phyloP scores from a whole-genome alignment of 2,888 invertebrate species.

The Lasioglossum zephyrum region DNA sequence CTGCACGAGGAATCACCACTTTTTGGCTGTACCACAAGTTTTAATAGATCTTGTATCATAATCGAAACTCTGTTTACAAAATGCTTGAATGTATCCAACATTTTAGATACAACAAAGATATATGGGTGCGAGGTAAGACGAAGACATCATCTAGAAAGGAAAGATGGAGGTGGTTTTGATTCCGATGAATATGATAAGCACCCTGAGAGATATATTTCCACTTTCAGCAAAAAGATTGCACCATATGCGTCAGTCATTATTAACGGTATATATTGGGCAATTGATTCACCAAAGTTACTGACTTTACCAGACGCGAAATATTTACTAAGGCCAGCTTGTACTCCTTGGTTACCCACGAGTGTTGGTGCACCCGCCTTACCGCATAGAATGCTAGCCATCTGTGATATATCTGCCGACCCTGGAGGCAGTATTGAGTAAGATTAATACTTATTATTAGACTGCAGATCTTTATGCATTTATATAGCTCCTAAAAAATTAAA shows the following conservation, averaged over 20 bases:
- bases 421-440: slow-evolving; percentile 95
- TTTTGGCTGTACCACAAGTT: background rate
- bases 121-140: slow-evolving; percentile 98
- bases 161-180: slow-evolving; percentile 96
- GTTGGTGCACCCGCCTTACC: slow-evolving; percentile 95
- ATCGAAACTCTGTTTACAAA: background rate
- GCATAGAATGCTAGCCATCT: slow-evolving; percentile 96
- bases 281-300: slow-evolving; percentile 96
- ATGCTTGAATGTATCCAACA: background rate
- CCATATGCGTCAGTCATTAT: slow-evolving; percentile 98
- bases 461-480: background rate
- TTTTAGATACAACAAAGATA: slow-evolving; percentile 95
- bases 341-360: slow-evolving; percentile 96
- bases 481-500: no score
- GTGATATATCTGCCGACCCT: slow-evolving; percentile 99
- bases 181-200: slow-evolving; percentile 95
- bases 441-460: background rate
- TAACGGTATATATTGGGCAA: slow-evolving; percentile 99
- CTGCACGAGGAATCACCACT: background rate
- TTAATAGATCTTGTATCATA: background rate
- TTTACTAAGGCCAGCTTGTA: slow-evolving; percentile 93
- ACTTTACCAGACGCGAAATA: slow-evolving; percentile 99
- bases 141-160: slow-evolving; percentile 96
- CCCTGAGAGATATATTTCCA: slow-evolving; percentile 97
- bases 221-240: slow-evolving; percentile 98